Base-by-base conservation (phyloP, 1,140 invertebrate genomes). In the Dinoponera quadriceps region DNA sequence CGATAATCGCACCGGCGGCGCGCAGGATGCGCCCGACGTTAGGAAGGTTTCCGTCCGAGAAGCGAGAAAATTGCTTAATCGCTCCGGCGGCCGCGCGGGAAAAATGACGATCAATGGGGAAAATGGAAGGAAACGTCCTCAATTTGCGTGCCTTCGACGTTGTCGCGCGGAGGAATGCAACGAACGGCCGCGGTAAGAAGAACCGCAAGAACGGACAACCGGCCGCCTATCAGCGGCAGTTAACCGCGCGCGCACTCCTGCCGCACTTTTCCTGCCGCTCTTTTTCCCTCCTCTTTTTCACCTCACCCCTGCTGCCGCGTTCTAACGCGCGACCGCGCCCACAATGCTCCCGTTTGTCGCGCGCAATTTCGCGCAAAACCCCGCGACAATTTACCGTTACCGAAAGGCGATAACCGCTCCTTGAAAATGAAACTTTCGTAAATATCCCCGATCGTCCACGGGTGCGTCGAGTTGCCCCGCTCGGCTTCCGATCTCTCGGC, bases 321-420 rank as follows among this genome's bases (percentile, higher is more conserved):
- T 88, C 71, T 73, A 88, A 90, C 86, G 72, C 78, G 75, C 83
- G 85, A 88, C 92, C 91, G 91, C 92, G 89, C 92, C 91, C 90
- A 92, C 71, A 69, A 73, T 60, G 63, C 74, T 80, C 80, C 77
- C 65, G 55, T 65, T 77, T 54, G 33, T 22, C n/a, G 27, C 68
- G 66, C 60, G 68, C 85, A 85, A 87, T 84, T 72, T 72, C 77
- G n/a, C 48, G 75, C 14, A 18, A 81, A n/a, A 44, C 55, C 18
- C 62, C 27, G 22, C 44, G 63, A 4, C 55, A 18, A 54, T 69
- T 86, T 57, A 60, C 60, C 49, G n/a, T 65, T 77, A 38, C 38
- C 38, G 7, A 49, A 33, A 66, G 25, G 13, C 16, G 29, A n/a
- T 51, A 48, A 65, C 38, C 48, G 27, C 27, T n/a, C n/a, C n/a